Conservation (phyloP, 2,888 invertebrate genomes). For the Carcina quercana region DNA sequence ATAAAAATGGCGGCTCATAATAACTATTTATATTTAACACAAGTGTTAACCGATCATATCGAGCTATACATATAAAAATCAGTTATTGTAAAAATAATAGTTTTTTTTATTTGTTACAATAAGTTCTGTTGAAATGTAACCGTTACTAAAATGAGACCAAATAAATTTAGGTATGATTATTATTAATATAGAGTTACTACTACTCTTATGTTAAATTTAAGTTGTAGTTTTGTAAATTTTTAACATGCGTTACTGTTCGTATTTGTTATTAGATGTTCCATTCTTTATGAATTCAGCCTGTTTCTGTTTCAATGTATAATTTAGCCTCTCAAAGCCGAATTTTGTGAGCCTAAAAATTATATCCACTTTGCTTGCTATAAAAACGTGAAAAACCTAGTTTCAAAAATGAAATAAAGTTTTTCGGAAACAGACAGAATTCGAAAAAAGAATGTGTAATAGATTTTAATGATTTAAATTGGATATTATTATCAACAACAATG, state of each 20-base stretch:
- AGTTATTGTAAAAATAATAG: constrained; percentile 22
- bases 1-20: constrained; percentile 13
- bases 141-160: constrained; percentile 73
- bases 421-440: no score
- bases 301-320: no score
- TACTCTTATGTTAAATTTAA: constrained; percentile 48
- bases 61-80: constrained; percentile 22
- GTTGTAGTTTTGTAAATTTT: constrained; percentile 66
- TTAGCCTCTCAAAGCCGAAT: no score
- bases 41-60: constrained; percentile 9
- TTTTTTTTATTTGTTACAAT: constrained; percentile 29
- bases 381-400: no score
- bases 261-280: constrained; percentile 45
- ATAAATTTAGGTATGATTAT: constrained; percentile 68
- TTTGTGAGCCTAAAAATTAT: no score
- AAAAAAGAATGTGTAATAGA: no score
- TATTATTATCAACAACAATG: no score
- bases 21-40: neutral
- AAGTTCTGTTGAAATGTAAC: constrained; percentile 43
- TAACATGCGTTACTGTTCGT: constrained; percentile 52
- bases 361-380: no score
- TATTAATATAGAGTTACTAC: constrained; percentile 49
- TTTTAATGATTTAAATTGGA: no score
- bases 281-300: no score
- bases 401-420: no score